These are phyloP conservation scores for Malachius bipustulatus DNA, from an alignment of 2,888 invertebrate genomes.

Conservation along the genomic window DNA sequence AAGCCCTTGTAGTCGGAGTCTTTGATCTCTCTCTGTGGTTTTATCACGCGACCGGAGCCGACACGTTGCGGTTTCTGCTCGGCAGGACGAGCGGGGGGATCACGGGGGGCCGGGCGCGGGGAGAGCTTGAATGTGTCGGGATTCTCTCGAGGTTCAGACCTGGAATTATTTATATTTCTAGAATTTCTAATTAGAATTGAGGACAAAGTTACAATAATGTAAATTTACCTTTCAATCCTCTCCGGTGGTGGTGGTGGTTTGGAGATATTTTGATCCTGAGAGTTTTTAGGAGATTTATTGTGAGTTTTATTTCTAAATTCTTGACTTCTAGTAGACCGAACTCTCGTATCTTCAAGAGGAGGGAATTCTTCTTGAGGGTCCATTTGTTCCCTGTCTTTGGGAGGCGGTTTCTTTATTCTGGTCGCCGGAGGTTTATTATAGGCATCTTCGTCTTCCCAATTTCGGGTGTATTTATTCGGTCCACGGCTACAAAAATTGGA, in stretches of 20 bases:
- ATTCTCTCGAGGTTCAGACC: no score
- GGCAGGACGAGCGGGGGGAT: constrained; percentile 12
- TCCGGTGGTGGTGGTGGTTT: no score
- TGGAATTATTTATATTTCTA: no score
- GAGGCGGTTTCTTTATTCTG: constrained; percentile 19
- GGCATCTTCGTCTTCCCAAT: constrained; percentile 89
- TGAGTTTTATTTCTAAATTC: no score
- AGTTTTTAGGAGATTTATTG: no score
- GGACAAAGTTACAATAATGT: no score
- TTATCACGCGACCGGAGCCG: constrained; percentile 28
- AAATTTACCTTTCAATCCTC: no score
- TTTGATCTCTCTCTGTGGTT: constrained; percentile 30
- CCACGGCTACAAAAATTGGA: constrained; percentile 51
- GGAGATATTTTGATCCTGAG: no score
- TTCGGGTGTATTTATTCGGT: constrained; percentile 82
- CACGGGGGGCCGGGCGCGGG: constrained; percentile 10
- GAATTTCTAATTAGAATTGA: no score
- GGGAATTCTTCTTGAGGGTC: constrained; percentile 43
- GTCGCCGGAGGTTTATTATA: constrained; percentile 49
- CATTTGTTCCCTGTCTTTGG: constrained; percentile 25
- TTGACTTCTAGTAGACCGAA: no score
- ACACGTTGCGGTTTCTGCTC: constrained; percentile 18
- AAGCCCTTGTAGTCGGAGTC: constrained; percentile 35
- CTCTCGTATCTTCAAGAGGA: constrained; percentile 33
- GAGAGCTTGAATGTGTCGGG: no score